Base-by-base conservation (phyloP, 2,888 invertebrate species). In the Caenorhabditis zanzibari region DNA sequence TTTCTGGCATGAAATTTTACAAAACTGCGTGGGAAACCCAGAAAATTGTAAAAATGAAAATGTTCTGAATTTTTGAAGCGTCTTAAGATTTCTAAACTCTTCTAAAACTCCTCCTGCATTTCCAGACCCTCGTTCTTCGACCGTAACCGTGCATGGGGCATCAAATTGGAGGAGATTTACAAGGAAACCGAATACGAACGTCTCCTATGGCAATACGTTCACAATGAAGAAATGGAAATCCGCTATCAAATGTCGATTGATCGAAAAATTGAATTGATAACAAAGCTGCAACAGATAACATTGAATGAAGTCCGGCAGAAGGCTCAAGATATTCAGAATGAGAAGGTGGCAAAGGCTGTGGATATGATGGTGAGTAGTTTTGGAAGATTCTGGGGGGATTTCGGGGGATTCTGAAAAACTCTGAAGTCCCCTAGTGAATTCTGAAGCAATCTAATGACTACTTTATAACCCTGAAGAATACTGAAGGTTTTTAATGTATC, bases 241-340 rank as follows among this genome's bases (percentile, higher is more conserved):
- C 19, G 24, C 10, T 24, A 68, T 32, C 19, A 32, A 14, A 52
- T 79, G 3, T 28, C 77, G 16, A 56, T 79, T 19, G 77, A 79
- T 41, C 63, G 71, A 9, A 79, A 79, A 44, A 71, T 79, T 1
- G 77, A 79, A 5, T 14, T 79, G 12, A 63, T 79, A 24, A 56
- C 32, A 2, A 63, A 47, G 16, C 19, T 79, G 19, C 71, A 71
- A 14, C 32, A 12, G 22, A 54, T 79, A 22, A 79, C 77, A 1
- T 2, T 79, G 35, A 47, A 52, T n/a, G 56, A 71, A 19, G 63
- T 56, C 2, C 22, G 59, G 22, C 12, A 14, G n/a, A 54, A 28
- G 10, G 76, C 82, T 7, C 61, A 7, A 1, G 52, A 68, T 9
- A 47, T 71, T 28, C 82, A 82, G 68, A 41, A 6, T 2, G 26